Conservation (phyloP, 2,113 vertebrate species). For the Callipepla squamata region DNA sequence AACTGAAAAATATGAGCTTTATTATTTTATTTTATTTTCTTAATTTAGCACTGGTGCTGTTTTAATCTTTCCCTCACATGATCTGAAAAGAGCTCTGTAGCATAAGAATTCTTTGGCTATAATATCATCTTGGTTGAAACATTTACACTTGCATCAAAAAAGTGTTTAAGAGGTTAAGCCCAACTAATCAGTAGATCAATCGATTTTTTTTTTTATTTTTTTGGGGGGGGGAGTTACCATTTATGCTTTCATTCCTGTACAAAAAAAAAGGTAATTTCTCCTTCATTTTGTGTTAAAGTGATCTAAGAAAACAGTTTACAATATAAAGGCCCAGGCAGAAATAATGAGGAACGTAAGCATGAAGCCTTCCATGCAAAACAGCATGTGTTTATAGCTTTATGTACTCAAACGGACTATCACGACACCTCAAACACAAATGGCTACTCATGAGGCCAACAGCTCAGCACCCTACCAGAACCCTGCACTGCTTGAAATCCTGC, state of each 20-base stretch:
- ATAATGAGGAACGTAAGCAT: not conserved
- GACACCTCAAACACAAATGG: not conserved
- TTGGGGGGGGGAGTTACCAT: no score
- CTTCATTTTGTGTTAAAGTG: not conserved
- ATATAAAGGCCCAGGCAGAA: not conserved
- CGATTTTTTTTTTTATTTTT: not conserved
- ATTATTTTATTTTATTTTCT: not conserved
- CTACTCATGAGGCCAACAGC: constrained; percentile 21
- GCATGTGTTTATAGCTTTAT: not conserved
- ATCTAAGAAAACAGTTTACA: not conserved
- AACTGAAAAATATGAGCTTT: not conserved
- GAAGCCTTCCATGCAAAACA: not conserved
- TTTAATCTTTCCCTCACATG: not conserved
- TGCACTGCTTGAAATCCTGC: constrained; percentile 13
- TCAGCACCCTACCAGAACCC: not conserved
- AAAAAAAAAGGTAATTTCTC: not conserved
- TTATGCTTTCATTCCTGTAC: not conserved
- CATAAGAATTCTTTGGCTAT: not conserved
- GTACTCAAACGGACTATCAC: not conserved
- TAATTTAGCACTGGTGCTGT: not conserved
- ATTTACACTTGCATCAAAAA: not conserved
- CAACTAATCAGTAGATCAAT: not conserved
- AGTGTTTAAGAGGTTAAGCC: not conserved
- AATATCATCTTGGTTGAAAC: not conserved
- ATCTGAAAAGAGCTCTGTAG: not conserved